phyloP scores from a whole-genome alignment of 2,113 vertebrate genomes.

The Leuciscus idus region DNA sequence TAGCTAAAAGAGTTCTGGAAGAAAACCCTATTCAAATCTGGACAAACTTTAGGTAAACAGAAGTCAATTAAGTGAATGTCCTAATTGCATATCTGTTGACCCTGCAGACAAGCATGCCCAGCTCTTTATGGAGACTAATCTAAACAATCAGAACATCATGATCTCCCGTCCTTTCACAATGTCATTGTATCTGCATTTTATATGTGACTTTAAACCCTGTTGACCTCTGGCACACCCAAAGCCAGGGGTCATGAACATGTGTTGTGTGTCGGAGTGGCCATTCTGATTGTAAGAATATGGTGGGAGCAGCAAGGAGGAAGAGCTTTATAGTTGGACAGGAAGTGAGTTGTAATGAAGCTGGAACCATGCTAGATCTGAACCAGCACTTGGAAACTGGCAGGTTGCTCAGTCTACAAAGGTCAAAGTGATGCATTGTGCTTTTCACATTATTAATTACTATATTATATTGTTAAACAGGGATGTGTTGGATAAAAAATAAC shows the following conservation, averaged over 20 bases:
- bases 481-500: not conserved
- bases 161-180: not conserved
- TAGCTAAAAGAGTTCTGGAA: not conserved
- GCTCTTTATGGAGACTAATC: not conserved
- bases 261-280: not conserved
- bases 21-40: not conserved
- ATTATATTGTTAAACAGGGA: not conserved
- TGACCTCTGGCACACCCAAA: not conserved
- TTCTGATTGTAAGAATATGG: not conserved
- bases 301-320: not conserved
- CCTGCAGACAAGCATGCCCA: not conserved
- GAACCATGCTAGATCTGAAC: not conserved
- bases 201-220: not conserved
- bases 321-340: slow-evolving; percentile 9
- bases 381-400: not conserved
- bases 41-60: not conserved
- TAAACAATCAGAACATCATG: slow-evolving; percentile 1
- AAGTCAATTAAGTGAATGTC: not conserved
- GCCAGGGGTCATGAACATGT: not conserved
- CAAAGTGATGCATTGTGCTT: not conserved
- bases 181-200: not conserved
- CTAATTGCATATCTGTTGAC: not conserved
- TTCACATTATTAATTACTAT: not conserved
- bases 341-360: slow-evolving; percentile 1
- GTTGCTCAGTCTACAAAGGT: not conserved